Evolutionary conservation across 2,888 invertebrate species (phyloP).

Genomic region (Ormyrus rosae): DNA sequence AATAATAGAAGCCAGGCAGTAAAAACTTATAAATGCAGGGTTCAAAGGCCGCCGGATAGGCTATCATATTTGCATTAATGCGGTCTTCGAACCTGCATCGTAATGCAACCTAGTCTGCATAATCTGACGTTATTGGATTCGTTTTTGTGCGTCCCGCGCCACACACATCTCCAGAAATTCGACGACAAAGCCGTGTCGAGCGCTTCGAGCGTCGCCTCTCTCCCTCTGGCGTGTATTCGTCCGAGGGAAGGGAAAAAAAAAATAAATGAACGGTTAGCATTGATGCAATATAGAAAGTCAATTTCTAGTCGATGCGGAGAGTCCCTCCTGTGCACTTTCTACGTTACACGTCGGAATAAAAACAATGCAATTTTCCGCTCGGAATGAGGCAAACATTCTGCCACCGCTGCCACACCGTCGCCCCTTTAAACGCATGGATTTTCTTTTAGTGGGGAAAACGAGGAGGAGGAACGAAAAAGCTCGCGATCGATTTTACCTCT

Average conservation of each 20-base stretch:
- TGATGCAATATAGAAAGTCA: neutral
- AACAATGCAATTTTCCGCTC: constrained; percentile 18
- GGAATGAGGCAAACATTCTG: neutral
- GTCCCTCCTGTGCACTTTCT: neutral
- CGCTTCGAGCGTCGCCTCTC: too few relatives aligned
- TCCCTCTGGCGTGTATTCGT: too few relatives aligned
- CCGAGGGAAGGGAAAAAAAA: too few relatives aligned
- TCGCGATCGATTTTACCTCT: too few relatives aligned
- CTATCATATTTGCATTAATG: constrained; percentile 37
- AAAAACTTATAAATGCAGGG: constrained; percentile 37
- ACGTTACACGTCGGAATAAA: constrained; percentile 8
- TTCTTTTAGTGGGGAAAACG: too few relatives aligned
- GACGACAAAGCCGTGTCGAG: too few relatives aligned
- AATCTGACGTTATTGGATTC: constrained; percentile 14
- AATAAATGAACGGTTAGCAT: constrained; percentile 2
- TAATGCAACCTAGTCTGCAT: constrained; percentile 17
- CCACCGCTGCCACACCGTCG: too few relatives aligned
- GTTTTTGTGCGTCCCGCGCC: neutral
- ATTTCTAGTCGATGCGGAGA: neutral
- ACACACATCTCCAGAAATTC: too few relatives aligned
- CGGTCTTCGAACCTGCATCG: constrained; percentile 35
- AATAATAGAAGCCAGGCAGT: constrained; percentile 12
- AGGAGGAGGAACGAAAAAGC: too few relatives aligned
- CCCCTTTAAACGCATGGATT: too few relatives aligned
- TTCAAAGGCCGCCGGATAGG: constrained; percentile 22